Base-by-base conservation (phyloP, 2,113 vertebrate genomes). In the Oryzias celebensis region DNA sequence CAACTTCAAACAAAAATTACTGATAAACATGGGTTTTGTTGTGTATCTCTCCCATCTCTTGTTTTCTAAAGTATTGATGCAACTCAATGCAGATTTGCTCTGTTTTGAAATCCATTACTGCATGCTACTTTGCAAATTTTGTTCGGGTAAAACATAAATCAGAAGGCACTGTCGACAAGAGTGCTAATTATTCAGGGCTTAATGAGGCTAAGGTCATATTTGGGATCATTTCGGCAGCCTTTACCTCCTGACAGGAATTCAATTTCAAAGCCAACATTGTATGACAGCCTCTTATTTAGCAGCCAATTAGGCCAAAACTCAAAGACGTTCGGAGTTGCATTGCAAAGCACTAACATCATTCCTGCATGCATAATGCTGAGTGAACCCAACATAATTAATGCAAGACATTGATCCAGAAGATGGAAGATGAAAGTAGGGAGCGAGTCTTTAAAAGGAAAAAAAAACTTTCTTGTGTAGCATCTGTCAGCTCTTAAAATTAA, bases 281-380 rank as follows among this genome's bases (percentile, higher is more conserved):
- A 49, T 41, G 64, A 56, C 31, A 57, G 60, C 20, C 15, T 42
- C 20, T 31, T 52, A 66, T 44, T 42, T 18, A 66, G 62, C 5
- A 16, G 42, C 57, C 28, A 65, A 62, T 78, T 74, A 55, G 43
- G 49, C 54, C 65, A 52, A 51, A 65, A 31, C 52, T 59, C 18
- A 13, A 44, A 71, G 41, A 49, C 45, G 7, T 42, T 52, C 56
- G 15, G 26, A 78, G 62, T 36, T 60, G 75, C 71, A 48, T 28
- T 28, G 31, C 71, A 58, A 68, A 72, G 71, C 75, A 82, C 26
- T 71, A 68, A 58, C 23, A 54, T 42, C 3, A 73, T 57, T 63
- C 58, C 22, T 67, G 72, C 62, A 73, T 70, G 26, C n/a, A 60
- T 68, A 81, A 72, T 82, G 14, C 14, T 56, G 15, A 49, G 55